Evolutionary conservation across 92 coral and sea anemone genomes (phyloP), one percentile per base, ranked within the genome.

Genomic region (Palythoa grandis): DNA sequence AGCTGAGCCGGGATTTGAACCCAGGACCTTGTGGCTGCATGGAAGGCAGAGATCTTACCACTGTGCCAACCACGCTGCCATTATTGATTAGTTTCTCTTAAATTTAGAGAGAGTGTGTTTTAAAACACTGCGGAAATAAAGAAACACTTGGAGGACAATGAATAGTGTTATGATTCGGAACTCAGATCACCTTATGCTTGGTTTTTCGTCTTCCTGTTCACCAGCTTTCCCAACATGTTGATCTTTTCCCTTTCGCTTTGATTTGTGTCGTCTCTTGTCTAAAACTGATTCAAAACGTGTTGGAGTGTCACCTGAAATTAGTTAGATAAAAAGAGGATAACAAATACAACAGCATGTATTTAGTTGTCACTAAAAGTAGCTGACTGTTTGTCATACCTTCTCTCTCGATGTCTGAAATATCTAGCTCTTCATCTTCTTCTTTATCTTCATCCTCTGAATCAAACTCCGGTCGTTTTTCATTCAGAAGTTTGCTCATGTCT

Each of bases 251-350:
- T 53, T 84, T 67, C 76, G 73, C 47, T 53, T 77, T 69, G 88
- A 77, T 79, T 84, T 84, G 52, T 85, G 88, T 52, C 98, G 92
- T 66, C 99, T 91, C 71, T 94, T 88, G 84, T 96, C 99, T 37
- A 96, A 82, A 47, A 96, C 92, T 8, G 99, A 96, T 39, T 91
- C 86, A 84, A 96, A 96, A 80, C 94, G 78, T 25, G 78, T 37
- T 22, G 95, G 79, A 11, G 89, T 60, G 29, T 66, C 92, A 16
- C 25, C 88, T 83, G 22, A 12, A 53, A 13, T 63, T 4, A n/a
- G 53, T 8, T 7, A 71, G 24, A 8, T 12, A 23, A 2, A 67
- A 14, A 69, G 10, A 29, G 43, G 48, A 29, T 43, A 43, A 43
- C 2, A 43, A 43, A 43, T 43, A 43, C 8, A 43, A 43, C 48